Evolutionary conservation across 1,140 invertebrate genomes (phyloP).

Genomic region (Propsilocerus akamusi): DNA sequence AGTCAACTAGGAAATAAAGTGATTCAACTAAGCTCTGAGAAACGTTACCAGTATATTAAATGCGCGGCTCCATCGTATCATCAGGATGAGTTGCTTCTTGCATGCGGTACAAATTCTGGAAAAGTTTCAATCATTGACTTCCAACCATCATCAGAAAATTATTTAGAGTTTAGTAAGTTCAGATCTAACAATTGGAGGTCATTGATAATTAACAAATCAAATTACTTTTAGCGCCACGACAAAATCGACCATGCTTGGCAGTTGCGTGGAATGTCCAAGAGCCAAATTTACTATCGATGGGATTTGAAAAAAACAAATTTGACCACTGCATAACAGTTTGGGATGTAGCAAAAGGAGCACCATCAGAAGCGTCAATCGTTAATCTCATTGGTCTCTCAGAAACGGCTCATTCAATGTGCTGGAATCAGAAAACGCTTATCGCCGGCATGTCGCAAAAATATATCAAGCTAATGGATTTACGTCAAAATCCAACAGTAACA

Average conservation of each 20-base stretch:
- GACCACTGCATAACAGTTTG: conserved; percentile 65
- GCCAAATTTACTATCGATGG: conserved; percentile 60
- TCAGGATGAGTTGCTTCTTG: conserved; percentile 48
- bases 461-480: conserved; percentile 77
- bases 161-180: conserved; percentile 20
- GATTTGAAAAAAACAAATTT: conserved; percentile 69
- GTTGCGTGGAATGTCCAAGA: conserved; percentile 80
- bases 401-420: conserved; percentile 63
- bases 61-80: conserved; percentile 20
- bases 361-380: conserved; percentile 13
- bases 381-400: conserved; percentile 50
- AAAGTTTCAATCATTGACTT: conserved; percentile 63
- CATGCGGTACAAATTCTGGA: conserved; percentile 72
- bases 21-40: conserved; percentile 18
- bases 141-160: conserved; percentile 34
- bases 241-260: conserved; percentile 68
- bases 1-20: conserved; percentile 13
- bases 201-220: conserved; percentile 8
- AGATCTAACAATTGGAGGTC: not conserved
- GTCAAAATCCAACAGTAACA: conserved; percentile 62
- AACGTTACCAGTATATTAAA: conserved; percentile 20
- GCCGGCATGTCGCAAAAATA: conserved; percentile 78
- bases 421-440: conserved; percentile 63
- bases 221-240: conserved; percentile 44
- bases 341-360: conserved; percentile 36